A percentile compares a stretch with the other conserved stretches of the same genome.
These are phyloP conservation scores for Caenorhabditis sp. DNA, from an alignment of 2,888 invertebrate genomes.

Conservation along the genomic window DNA sequence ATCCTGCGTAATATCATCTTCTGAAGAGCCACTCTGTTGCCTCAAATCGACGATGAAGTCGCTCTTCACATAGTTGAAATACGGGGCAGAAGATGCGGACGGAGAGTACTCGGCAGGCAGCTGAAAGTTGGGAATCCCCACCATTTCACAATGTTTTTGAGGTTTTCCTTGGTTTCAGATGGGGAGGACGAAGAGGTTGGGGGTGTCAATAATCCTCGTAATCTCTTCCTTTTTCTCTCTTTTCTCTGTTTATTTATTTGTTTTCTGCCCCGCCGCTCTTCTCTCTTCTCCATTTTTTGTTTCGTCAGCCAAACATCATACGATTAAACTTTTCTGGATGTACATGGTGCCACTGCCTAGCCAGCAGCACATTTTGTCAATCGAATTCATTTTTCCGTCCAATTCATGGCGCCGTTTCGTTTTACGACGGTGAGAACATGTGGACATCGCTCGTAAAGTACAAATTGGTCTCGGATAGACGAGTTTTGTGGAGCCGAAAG, in stretches of 20 bases:
- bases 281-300: not conserved
- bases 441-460: conserved; percentile 54
- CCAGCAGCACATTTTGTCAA: too few relatives aligned
- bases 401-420: not conserved
- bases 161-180: not conserved
- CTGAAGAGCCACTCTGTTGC: conserved; percentile 20
- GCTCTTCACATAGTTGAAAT: conserved; percentile 70
- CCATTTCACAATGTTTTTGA: not conserved
- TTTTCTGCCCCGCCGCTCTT: conserved; percentile 19
- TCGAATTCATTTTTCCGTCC: conserved; percentile 9
- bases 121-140: conserved; percentile 57
- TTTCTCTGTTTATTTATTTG: conserved; percentile 13
- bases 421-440: conserved; percentile 40
- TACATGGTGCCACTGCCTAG: too few relatives aligned
- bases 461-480: conserved; percentile 45
- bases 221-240: conserved; percentile 20
- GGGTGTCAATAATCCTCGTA: conserved; percentile 37
- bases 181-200: not conserved
- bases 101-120: conserved; percentile 71
- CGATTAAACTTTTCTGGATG: conserved; percentile 9
- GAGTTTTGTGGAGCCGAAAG: conserved; percentile 29
- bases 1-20: not conserved
- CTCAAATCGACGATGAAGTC: conserved; percentile 78
- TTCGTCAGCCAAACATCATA: not conserved
- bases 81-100: conserved; percentile 66